Percentiles rank a stretch among this genome's conserved stretches.
These are phyloP conservation scores for Tachuris rubrigastra DNA, from an alignment of 2,113 vertebrate species.

Conservation along the genomic window DNA sequence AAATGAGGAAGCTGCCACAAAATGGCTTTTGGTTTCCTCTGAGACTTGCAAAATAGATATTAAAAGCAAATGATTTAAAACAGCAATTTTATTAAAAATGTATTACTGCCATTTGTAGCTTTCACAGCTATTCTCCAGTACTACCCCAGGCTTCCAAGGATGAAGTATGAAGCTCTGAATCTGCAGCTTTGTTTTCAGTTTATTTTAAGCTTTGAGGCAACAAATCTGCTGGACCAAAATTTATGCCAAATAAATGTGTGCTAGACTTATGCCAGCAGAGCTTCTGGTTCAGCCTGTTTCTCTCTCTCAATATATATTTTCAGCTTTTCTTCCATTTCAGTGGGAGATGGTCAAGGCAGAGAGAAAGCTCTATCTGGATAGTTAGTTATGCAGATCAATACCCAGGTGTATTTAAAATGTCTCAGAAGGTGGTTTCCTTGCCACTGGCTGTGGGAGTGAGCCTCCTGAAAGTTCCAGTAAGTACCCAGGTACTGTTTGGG, in stretches of 20 bases:
- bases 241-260: not conserved
- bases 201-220: conserved; percentile 7
- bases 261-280: not conserved
- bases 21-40: conserved; percentile 13
- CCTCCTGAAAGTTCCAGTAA: not conserved
- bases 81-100: conserved; percentile 49
- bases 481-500: not conserved
- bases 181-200: conserved; percentile 22
- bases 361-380: not conserved
- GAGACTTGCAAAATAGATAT: conserved; percentile 40
- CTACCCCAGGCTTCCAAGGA: not conserved
- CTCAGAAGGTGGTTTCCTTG: not conserved
- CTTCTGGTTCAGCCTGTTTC: not conserved
- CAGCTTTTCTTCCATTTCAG: not conserved
- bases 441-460: not conserved
- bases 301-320: not conserved
- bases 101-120: conserved; percentile 16
- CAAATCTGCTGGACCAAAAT: conserved; percentile 35
- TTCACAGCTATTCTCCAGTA: not conserved
- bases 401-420: not conserved
- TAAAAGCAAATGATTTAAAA: conserved; percentile 47
- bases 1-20: conserved; percentile 17
- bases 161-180: conserved; percentile 4
- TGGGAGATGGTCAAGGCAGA: not conserved
- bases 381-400: not conserved